phyloP scores from a whole-genome alignment of 2,888 invertebrate genomes.

The Tenodera sinensis region DNA sequence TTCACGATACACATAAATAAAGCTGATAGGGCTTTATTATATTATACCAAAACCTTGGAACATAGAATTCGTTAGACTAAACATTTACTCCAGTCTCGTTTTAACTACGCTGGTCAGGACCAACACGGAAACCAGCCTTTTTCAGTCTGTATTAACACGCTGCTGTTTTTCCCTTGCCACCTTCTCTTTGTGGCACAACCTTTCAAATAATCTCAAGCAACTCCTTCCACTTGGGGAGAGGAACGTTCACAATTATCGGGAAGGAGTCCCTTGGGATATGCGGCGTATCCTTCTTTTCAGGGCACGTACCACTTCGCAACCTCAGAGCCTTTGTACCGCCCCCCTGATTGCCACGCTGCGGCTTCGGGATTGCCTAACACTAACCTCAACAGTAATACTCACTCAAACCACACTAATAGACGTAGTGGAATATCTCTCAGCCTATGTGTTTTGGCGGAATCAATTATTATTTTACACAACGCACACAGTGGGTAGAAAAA shows the following conservation, averaged over 20 bases:
- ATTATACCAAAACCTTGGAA: too few species aligned
- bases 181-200: not conserved
- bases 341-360: not conserved
- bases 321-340: not conserved
- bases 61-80: too few species aligned
- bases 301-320: not conserved
- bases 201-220: conserved; percentile 1
- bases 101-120: not conserved
- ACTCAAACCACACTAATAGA: not conserved
- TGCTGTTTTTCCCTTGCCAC: not conserved
- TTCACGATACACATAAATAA: too few species aligned
- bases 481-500: too few species aligned
- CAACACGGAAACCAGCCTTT: not conserved
- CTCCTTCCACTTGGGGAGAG: not conserved
- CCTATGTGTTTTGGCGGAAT: too few species aligned
- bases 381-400: not conserved
- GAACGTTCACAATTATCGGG: not conserved
- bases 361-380: not conserved
- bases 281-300: not conserved
- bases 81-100: not conserved
- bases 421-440: too few species aligned
- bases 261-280: not conserved
- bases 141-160: not conserved
- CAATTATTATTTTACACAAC: too few species aligned
- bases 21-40: too few species aligned